Percentiles rank a stretch among this genome's conserved stretches.
phyloP scores from a whole-genome alignment of 2,888 invertebrate genomes.

The Petrophora chlorosata region DNA sequence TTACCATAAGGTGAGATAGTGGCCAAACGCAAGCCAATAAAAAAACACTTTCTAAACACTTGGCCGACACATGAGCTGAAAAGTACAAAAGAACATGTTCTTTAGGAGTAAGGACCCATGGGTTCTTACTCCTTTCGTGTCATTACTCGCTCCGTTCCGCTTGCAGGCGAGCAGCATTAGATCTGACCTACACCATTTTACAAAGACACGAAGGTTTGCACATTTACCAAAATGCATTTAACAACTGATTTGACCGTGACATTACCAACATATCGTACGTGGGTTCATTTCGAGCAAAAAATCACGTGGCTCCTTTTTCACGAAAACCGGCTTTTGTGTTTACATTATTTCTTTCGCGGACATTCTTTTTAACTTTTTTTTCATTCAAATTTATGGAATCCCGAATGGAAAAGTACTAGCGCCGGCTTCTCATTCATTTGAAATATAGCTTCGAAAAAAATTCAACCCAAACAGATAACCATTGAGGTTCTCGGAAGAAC shows the following conservation, averaged over 20 bases:
- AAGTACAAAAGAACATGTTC: too few relatives aligned
- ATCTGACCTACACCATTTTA: not conserved
- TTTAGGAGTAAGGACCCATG: too few relatives aligned
- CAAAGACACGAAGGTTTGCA: not conserved
- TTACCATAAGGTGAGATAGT: too few relatives aligned
- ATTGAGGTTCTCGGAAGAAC: constrained; percentile 51
- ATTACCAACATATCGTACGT: constrained; percentile 29
- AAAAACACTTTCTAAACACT: too few relatives aligned
- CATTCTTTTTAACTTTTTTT: constrained; percentile 8
- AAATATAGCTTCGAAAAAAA: constrained; percentile 30
- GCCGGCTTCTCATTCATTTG: constrained; percentile 32
- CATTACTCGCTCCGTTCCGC: too few relatives aligned
- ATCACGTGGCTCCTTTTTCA: constrained; percentile 11
- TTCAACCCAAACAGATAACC: constrained; percentile 30
- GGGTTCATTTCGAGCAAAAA: constrained; percentile 1
- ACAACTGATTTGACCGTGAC: constrained; percentile 39
- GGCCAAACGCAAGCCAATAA: too few relatives aligned
- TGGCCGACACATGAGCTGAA: too few relatives aligned
- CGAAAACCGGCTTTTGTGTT: constrained; percentile 20
- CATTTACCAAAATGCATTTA: constrained; percentile 5
- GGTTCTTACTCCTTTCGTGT: too few relatives aligned
- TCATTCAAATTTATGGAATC: constrained; percentile 2
- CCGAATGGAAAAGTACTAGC: constrained; percentile 32
- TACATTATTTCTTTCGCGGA: constrained; percentile 9
- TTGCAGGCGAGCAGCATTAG: not conserved